Evolutionary conservation across 2,797 vertebrate genomes (phyloP).

Genomic region (Lycodopsis pacificus): DNA sequence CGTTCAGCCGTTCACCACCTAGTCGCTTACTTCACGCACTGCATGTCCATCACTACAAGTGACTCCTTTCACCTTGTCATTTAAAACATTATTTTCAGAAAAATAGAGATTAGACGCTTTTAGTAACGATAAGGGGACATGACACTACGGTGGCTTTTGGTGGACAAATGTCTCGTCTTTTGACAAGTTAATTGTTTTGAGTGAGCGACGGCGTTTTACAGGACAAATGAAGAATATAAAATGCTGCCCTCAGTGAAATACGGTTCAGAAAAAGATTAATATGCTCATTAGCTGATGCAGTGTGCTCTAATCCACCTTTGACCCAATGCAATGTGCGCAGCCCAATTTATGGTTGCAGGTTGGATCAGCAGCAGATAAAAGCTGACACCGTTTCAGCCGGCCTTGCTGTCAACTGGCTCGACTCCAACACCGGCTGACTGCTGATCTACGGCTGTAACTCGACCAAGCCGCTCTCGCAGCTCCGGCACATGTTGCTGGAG

Average conservation of each 20-base stretch:
- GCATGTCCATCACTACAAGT: neutral
- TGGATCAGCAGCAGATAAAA: slow-evolving; percentile 69
- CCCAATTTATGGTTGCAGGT: slow-evolving; percentile 61
- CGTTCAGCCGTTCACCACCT: neutral
- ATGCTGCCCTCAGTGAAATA: neutral
- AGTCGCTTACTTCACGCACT: neutral
- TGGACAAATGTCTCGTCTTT: neutral
- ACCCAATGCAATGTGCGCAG: slow-evolving; percentile 31
- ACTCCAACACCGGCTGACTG: slow-evolving; percentile 56
- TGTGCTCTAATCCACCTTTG: slow-evolving; percentile 49
- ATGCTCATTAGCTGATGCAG: slow-evolving; percentile 49
- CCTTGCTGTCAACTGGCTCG: slow-evolving; percentile 48
- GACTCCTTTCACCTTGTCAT: neutral
- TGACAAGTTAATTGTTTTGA: neutral
- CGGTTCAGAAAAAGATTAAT: slow-evolving; percentile 17
- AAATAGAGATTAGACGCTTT: neutral
- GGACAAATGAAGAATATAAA: neutral
- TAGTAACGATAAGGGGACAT: neutral
- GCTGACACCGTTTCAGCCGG: slow-evolving; percentile 60
- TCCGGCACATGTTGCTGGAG: slow-evolving; percentile 74
- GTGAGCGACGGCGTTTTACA: neutral
- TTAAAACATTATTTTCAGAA: neutral
- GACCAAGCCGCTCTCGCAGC: slow-evolving; percentile 50
- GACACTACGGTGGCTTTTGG: neutral
- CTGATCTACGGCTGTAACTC: slow-evolving; percentile 57